Conservation (phyloP, 2,797 vertebrate species). For the Hyperoplus immaculatus region DNA sequence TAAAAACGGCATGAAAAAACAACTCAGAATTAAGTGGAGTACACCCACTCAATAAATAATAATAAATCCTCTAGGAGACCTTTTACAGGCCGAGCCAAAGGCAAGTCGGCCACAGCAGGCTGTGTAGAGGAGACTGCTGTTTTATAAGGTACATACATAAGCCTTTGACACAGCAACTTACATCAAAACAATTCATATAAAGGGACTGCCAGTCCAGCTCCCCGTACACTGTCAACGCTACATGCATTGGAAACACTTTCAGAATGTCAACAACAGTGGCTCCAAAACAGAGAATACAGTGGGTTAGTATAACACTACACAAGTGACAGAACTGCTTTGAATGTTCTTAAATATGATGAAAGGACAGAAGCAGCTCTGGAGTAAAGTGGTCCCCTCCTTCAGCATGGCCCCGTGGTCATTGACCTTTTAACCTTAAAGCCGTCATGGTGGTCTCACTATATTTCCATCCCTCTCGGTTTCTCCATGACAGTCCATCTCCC, state of each 20-base stretch:
- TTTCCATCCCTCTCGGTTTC: conserved; percentile 5
- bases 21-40: conserved; percentile 60
- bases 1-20: conserved; percentile 40
- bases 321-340: not conserved
- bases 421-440: conserved; percentile 46
- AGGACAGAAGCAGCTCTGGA: conserved; percentile 30
- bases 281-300: not conserved
- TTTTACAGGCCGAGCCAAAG: conserved; percentile 57
- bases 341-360: conserved; percentile 10
- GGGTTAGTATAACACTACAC: not conserved
- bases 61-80: conserved; percentile 63
- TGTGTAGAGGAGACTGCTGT: conserved; percentile 45
- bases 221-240: not conserved
- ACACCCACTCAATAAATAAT: conserved; percentile 73
- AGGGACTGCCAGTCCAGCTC: conserved; percentile 13
- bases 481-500: conserved; percentile 12
- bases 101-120: conserved; percentile 44
- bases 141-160: conserved; percentile 59
- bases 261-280: not conserved
- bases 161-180: conserved; percentile 47
- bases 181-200: conserved; percentile 42
- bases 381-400: not conserved
- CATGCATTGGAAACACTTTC: not conserved
- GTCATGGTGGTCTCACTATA: conserved; percentile 55
- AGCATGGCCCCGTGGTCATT: conserved; percentile 55